Evolutionary conservation across 1,140 invertebrate genomes (phyloP).

Genomic region (Cylas formicarius): DNA sequence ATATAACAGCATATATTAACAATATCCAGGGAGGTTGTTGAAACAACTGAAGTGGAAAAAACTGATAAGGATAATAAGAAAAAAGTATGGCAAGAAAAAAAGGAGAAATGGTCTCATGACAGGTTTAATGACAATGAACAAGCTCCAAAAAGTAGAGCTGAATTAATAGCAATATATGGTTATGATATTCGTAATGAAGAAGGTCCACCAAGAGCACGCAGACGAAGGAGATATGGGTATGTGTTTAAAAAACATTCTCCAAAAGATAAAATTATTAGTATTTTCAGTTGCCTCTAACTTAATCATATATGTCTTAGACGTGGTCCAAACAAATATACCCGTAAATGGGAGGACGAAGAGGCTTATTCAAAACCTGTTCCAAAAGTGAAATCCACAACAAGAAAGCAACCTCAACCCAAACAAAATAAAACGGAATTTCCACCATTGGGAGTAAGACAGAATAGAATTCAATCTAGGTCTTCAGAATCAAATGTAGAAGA

Average conservation of each 20-base stretch:
- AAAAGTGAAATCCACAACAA: conserved; percentile 10
- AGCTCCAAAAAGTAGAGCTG: conserved; percentile 79
- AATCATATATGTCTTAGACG: conserved; percentile 49
- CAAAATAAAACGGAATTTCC: conserved; percentile 27
- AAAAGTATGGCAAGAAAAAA: conserved; percentile 56
- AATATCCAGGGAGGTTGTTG: conserved; percentile 36
- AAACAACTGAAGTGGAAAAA: conserved; percentile 42
- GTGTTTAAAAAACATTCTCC: conserved; percentile 14
- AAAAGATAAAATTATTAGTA: background rate
- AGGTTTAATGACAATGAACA: conserved; percentile 70
- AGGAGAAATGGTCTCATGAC: conserved; percentile 84
- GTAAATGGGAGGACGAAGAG: conserved; percentile 87
- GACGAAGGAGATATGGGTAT: conserved; percentile 78
- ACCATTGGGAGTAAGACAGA: conserved; percentile 13
- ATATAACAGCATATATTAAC: too few relatives aligned
- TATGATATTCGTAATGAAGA: conserved; percentile 93
- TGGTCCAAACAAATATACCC: conserved; percentile 83
- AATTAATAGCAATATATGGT: conserved; percentile 82
- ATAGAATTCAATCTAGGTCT: conserved; percentile 1
- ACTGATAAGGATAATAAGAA: conserved; percentile 44
- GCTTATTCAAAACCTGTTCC: conserved; percentile 57
- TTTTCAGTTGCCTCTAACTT: conserved; percentile 1
- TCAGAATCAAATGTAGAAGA: conserved; percentile 10
- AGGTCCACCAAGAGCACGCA: conserved; percentile 76
- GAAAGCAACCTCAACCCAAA: background rate